Percentiles rank a stretch among this genome's conserved stretches.
Evolutionary conservation across 2,888 invertebrate genomes (phyloP).

Genomic region (Odontocerum albicorne): DNA sequence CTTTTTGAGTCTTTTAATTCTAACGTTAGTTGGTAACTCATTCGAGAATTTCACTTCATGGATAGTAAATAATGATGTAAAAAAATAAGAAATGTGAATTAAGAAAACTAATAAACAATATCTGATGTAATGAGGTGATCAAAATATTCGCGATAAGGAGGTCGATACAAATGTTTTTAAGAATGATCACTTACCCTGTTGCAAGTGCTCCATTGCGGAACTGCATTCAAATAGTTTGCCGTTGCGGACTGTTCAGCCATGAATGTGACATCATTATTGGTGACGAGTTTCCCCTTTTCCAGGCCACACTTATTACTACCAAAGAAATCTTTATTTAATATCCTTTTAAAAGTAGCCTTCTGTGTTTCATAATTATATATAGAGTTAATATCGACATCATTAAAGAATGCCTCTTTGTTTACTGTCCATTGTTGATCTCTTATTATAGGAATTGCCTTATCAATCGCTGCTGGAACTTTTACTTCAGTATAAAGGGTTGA

Average conservation of each 20-base stretch:
- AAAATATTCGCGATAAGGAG: too few relatives aligned
- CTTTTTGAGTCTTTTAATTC: too few relatives aligned
- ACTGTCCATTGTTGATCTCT: slow-evolving; percentile 25
- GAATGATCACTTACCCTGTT: slow-evolving; percentile 34
- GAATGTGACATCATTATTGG: slow-evolving; percentile 30
- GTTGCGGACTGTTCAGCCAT: slow-evolving; percentile 32
- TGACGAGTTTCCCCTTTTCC: slow-evolving; percentile 34
- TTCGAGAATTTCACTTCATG: too few relatives aligned
- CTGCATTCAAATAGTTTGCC: slow-evolving; percentile 34
- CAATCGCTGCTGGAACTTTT: slow-evolving; percentile 26
- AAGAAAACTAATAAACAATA: too few relatives aligned
- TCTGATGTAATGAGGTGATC: too few relatives aligned
- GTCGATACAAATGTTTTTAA: too few relatives aligned
- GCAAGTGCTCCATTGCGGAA: slow-evolving; percentile 38
- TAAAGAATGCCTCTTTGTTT: slow-evolving; percentile 12
- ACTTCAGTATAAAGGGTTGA: slow-evolving; percentile 32
- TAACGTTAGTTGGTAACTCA: too few relatives aligned
- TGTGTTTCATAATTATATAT: slow-evolving; percentile 31
- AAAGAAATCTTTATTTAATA: slow-evolving; percentile 34
- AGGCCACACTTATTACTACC: slow-evolving; percentile 32
- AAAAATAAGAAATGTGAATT: too few relatives aligned
- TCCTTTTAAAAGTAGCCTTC: slow-evolving; percentile 33
- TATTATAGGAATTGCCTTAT: slow-evolving; percentile 9
- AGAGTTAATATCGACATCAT: slow-evolving; percentile 23
- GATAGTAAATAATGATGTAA: too few relatives aligned